These are phyloP conservation scores for Eristalis pertinax DNA, from an alignment of 2,888 invertebrate genomes.

Conservation along the genomic window DNA sequence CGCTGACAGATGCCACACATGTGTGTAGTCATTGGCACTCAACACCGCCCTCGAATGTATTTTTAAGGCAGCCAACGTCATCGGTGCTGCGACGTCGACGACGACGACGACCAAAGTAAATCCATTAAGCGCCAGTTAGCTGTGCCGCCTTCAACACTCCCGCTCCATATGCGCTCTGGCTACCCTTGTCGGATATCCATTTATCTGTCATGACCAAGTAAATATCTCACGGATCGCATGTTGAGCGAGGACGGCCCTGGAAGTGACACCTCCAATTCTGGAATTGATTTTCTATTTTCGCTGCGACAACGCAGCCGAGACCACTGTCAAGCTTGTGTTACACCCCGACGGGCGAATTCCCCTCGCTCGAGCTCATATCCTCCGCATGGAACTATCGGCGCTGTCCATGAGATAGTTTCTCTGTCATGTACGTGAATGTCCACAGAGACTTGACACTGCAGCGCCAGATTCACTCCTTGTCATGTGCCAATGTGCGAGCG, in stretches of 20 bases:
- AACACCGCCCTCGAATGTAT: constrained; percentile 29
- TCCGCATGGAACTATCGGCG: constrained; percentile 20
- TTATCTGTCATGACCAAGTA: constrained; percentile 64
- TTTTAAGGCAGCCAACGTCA: constrained; percentile 22
- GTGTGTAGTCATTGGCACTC: constrained; percentile 20
- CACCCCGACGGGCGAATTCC: background rate
- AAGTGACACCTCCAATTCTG: constrained; percentile 67
- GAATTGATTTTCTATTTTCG: constrained; percentile 67
- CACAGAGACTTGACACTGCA: constrained; percentile 40
- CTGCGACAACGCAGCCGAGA: constrained; percentile 7
- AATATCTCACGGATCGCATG: constrained; percentile 43
- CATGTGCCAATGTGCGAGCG: background rate
- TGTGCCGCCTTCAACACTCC: constrained; percentile 47
- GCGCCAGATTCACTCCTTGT: constrained; percentile 9
- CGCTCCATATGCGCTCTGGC: constrained; percentile 36
- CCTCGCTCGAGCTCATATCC: constrained; percentile 12
- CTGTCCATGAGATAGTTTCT: constrained; percentile 44
- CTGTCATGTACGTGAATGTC: constrained; percentile 53
- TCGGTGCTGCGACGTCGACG: background rate
- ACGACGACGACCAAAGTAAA: constrained; percentile 35
- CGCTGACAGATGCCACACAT: background rate
- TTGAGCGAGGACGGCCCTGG: constrained; percentile 51
- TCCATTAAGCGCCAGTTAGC: constrained; percentile 69
- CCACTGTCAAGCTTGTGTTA: constrained; percentile 26
- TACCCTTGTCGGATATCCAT: constrained; percentile 53